Conservation (phyloP, 2,113 vertebrate species). For the Thunnus maccoyii region DNA sequence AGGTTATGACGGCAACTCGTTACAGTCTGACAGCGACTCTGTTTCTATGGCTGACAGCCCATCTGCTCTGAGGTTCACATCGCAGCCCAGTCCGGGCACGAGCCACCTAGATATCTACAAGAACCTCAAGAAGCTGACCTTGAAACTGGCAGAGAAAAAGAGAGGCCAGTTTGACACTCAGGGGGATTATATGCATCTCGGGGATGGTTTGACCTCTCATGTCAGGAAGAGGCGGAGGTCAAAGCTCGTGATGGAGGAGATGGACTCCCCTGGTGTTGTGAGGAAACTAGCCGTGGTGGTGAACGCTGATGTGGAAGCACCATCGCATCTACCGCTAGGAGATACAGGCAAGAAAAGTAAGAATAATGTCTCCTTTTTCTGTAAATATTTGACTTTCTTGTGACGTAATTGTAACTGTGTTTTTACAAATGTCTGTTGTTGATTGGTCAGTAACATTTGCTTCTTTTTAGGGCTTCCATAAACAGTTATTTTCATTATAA, state of each 20-base stretch:
- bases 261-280: constrained; percentile 84
- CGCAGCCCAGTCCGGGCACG: constrained; percentile 79
- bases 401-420: neutral
- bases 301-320: constrained; percentile 11
- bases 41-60: constrained; percentile 24
- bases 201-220: constrained; percentile 5
- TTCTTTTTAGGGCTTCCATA: too few relatives aligned
- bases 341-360: constrained; percentile 52
- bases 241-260: constrained; percentile 83
- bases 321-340: neutral
- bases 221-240: constrained; percentile 74
- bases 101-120: constrained; percentile 90
- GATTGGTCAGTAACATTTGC: too few relatives aligned
- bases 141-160: constrained; percentile 79
- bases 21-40: constrained; percentile 21
- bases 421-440: neutral
- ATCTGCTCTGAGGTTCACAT: constrained; percentile 40
- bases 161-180: constrained; percentile 35
- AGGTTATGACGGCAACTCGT: constrained; percentile 10
- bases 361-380: neutral
- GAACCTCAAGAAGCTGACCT: constrained; percentile 86
- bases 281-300: constrained; percentile 82
- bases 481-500: too few relatives aligned
- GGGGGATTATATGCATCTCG: constrained; percentile 15
- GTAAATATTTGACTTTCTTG: neutral